These are phyloP conservation scores for Oncopodura yosiiana DNA, from an alignment of 1,140 invertebrate genomes.

Conservation along the genomic window DNA sequence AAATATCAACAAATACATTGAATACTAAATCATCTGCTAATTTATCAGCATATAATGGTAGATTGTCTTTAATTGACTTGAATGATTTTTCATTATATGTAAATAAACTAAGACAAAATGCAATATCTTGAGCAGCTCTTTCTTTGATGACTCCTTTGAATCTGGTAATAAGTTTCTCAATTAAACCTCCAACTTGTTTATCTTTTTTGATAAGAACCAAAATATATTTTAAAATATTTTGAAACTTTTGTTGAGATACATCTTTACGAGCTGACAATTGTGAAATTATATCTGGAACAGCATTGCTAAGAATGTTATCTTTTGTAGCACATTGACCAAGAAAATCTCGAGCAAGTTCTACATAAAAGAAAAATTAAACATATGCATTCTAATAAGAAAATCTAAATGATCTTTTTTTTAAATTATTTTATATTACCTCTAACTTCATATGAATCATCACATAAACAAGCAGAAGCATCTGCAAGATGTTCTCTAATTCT, in stretches of 20 bases:
- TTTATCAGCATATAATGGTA: slow-evolving; percentile 16
- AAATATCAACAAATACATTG: slow-evolving; percentile 14
- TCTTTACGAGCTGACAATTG: slow-evolving; percentile 8
- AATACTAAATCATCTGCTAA: slow-evolving; percentile 20
- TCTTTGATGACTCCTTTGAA: slow-evolving; percentile 9
- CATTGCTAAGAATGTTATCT: slow-evolving; percentile 26
- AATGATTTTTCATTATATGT: slow-evolving; percentile 24
- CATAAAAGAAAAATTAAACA: background rate
- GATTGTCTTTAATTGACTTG: slow-evolving; percentile 21
- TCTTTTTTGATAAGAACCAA: slow-evolving; percentile 25
- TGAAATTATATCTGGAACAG: slow-evolving; percentile 28
- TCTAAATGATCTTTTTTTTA: background rate
- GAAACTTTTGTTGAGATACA: slow-evolving; percentile 16
- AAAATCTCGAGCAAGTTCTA: slow-evolving; percentile 29
- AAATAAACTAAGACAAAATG: slow-evolving; percentile 22
- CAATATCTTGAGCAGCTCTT: slow-evolving; percentile 13
- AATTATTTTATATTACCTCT: slow-evolving; percentile 12
- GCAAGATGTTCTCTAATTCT: slow-evolving; percentile 24
- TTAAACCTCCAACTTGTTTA: slow-evolving; percentile 12
- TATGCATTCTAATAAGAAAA: background rate
- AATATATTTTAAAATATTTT: slow-evolving; percentile 22
- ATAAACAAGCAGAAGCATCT: slow-evolving; percentile 15
- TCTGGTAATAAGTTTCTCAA: slow-evolving; percentile 24
- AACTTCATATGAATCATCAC: slow-evolving; percentile 13
- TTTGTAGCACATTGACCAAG: slow-evolving; percentile 25